These are phyloP conservation scores for Bradypus variegatus DNA, from an alignment of 2,797 vertebrate genomes.

Conservation along the genomic window DNA sequence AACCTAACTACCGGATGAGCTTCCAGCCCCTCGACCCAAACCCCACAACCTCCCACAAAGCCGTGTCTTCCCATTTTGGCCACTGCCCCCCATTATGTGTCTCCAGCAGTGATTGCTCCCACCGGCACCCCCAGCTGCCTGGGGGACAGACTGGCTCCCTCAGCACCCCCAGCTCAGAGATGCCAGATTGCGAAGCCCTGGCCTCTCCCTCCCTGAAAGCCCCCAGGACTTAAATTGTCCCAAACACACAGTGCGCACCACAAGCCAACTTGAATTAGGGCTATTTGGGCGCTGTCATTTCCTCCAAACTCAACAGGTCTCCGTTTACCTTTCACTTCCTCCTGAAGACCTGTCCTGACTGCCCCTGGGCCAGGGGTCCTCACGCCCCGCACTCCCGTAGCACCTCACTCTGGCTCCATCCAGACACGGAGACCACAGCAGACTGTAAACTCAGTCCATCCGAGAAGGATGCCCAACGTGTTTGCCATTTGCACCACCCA, in stretches of 20 bases:
- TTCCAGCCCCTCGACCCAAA: neutral
- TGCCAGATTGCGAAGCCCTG: neutral
- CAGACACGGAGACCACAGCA: neutral
- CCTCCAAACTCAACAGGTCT: fast-evolving
- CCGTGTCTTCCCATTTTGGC: neutral
- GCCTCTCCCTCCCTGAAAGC: too few relatives aligned
- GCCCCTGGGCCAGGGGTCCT: neutral
- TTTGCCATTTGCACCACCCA: neutral
- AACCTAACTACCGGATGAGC: neutral
- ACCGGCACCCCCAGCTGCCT: too few relatives aligned
- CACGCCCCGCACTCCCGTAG: neutral
- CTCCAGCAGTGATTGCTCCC: too few relatives aligned
- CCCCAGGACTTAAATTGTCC: too few relatives aligned
- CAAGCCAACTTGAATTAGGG: too few relatives aligned
- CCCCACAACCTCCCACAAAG: neutral
- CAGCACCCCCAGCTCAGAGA: too few relatives aligned
- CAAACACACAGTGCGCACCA: too few relatives aligned
- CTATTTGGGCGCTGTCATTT: neutral
- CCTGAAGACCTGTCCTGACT: neutral
- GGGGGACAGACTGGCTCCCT: neutral
- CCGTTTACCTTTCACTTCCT: neutral
- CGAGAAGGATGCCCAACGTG: fast-evolving
- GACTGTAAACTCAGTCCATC: neutral
- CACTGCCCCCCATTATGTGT: too few relatives aligned
- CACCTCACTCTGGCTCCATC: neutral